Conservation (phyloP, 2,797 vertebrate genomes). For the Syngnathus rostellatus region DNA sequence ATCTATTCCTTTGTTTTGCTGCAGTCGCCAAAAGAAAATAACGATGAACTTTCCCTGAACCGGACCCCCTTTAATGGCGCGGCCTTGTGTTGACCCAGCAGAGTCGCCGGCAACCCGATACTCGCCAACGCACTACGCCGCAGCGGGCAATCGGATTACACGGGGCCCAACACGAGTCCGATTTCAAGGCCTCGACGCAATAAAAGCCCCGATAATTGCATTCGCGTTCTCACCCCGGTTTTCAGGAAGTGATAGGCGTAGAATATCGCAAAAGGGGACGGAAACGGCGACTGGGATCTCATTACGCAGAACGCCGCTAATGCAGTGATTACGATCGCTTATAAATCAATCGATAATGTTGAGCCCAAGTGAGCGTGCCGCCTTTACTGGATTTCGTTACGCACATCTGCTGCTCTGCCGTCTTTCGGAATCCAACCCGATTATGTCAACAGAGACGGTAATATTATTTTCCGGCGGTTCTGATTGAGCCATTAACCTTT, state of each 20-base stretch:
- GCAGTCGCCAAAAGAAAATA: conserved; percentile 93
- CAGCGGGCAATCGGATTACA: conserved; percentile 94
- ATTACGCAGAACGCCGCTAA: conserved; percentile 65
- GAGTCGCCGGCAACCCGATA: conserved; percentile 89
- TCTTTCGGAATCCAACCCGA: conserved; percentile 64
- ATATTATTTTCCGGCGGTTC: conserved; percentile 63
- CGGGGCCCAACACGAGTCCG: conserved; percentile 78
- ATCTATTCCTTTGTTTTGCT: conserved; percentile 81
- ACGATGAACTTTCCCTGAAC: conserved; percentile 99
- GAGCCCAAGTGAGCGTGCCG: conserved; percentile 58
- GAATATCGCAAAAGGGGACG: conserved; percentile 56
- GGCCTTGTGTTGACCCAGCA: conserved; percentile 89
- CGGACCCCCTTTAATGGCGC: conserved; percentile 89
- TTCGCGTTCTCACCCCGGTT: conserved; percentile 79
- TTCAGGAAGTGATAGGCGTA: conserved; percentile 68
- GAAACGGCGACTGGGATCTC: conserved; percentile 64
- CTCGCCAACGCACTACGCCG: conserved; percentile 85
- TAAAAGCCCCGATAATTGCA: conserved; percentile 81
- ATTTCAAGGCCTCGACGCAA: conserved; percentile 85
- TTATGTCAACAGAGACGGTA: conserved; percentile 59
- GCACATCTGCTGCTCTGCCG: conserved; percentile 44
- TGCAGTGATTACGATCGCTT: conserved; percentile 70
- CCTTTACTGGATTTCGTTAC: conserved; percentile 62
- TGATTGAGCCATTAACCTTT: conserved; percentile 77
- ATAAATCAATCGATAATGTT: conserved; percentile 70